Evolutionary conservation across 35 echinoderm and acorn worm genomes (phyloP).

Genomic region (Lytechinus variegatus): DNA sequence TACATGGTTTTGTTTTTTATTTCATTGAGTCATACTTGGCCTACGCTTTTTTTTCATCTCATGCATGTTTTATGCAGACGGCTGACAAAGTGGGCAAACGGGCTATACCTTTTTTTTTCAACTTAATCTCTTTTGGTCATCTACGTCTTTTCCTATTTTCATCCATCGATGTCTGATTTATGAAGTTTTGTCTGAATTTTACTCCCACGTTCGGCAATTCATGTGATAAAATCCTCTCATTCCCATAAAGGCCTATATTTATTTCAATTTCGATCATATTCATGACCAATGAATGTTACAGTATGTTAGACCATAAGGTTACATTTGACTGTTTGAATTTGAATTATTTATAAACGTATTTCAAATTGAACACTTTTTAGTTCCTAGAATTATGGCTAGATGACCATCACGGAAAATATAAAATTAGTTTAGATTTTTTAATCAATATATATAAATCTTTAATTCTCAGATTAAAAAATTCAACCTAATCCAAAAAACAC

Average conservation of each 20-base stretch:
- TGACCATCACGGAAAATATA: no score
- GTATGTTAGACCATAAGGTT: not conserved
- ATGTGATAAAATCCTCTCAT: not conserved
- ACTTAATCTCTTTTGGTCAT: not conserved
- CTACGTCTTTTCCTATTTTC: not conserved
- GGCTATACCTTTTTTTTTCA: not conserved
- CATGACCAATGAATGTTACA: not conserved
- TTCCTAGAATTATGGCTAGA: no score
- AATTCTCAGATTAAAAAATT: no score
- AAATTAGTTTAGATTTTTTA: no score
- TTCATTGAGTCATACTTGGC: not conserved
- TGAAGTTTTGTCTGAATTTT: not conserved
- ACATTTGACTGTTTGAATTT: no score
- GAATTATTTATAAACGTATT: not conserved
- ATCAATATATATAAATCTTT: no score
- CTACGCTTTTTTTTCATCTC: not conserved
- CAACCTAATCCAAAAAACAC: no score
- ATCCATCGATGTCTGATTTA: not conserved
- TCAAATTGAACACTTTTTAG: not conserved
- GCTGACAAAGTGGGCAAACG: not conserved
- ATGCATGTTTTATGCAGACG: not conserved
- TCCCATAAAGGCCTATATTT: not conserved
- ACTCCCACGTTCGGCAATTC: conserved; percentile 17
- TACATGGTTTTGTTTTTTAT: not conserved
- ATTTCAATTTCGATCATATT: not conserved